Base-by-base conservation (phyloP, 2,888 invertebrate genomes). In the Lissocephala sabroskyi region DNA sequence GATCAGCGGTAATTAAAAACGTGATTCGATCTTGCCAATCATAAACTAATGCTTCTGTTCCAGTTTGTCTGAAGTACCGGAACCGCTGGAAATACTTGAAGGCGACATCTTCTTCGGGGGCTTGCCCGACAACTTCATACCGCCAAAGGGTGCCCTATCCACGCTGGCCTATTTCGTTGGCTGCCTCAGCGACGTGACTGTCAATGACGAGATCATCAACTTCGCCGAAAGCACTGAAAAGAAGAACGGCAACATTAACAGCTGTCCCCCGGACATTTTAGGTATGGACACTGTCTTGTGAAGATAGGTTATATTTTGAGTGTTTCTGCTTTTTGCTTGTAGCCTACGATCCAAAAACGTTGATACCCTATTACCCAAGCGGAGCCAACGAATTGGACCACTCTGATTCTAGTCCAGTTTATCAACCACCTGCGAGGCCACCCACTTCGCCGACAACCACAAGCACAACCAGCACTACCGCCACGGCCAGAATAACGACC, bases 151-250 rank as follows among this genome's bases (percentile, higher is more conserved):
- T 3, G 87, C 86, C 6, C 82, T 89, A 0, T 88, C 89, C 4
- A 87, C 89, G 1, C 86, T 87, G 41, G 85, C 86, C 3, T 88
- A 92, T 2, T 95, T 97, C 80, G 86, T 88, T 18, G 98, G 98
- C 1, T 98, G 98, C 84, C 91, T 99, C 35, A 95, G 94, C 1
- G 98, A 98, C 82, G 92, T 95, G 1, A 95, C 95, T 0, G 86
- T 97, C 43, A 96, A 97, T 80, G 93, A 93, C 1, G 87, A 89
- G 49, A 89, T 91, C 41, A 87, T 94, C 40, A 93, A 94, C 80
- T 93, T 94, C 82, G 93, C 92, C 0, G 88, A 89, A 59, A 86
- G 89, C 1, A 88, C 87, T 0, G 89, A 91, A 56, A 87, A 86
- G 56, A 85, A 86, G 26, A 86, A 87, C 41, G 90, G 89, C 37